Evolutionary conservation across 2,888 invertebrate genomes (phyloP).

Genomic region (Drosophila formosana): DNA sequence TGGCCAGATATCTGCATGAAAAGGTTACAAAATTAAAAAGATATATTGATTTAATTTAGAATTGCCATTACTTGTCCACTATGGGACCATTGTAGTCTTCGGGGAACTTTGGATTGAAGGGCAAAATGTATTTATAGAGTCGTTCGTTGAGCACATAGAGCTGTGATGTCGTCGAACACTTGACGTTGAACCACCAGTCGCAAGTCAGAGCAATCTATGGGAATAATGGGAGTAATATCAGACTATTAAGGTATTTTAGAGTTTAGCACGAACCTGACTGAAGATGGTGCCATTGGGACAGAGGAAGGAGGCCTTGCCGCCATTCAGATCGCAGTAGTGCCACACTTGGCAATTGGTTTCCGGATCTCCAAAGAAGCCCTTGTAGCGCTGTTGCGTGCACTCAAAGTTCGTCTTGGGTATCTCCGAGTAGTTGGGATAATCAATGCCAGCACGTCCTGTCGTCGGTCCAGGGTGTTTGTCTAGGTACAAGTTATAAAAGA

Average conservation of each 20-base stretch:
- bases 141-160: conserved; percentile 95
- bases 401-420: conserved; percentile 92
- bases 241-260: not conserved
- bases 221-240: not conserved
- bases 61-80: conserved; percentile 90
- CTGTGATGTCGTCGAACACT: conserved; percentile 93
- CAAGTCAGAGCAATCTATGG: conserved; percentile 91
- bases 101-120: conserved; percentile 94
- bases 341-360: conserved; percentile 95
- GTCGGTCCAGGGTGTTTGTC: conserved; percentile 86
- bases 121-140: conserved; percentile 94
- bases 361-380: conserved; percentile 95
- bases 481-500: conserved; percentile 29
- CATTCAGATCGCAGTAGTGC: conserved; percentile 96
- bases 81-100: conserved; percentile 95
- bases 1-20: conserved; percentile 89
- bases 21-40: not conserved
- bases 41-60: not conserved
- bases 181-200: conserved; percentile 97
- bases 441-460: conserved; percentile 88
- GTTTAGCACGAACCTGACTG: conserved; percentile 87
- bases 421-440: conserved; percentile 91
- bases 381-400: conserved; percentile 94
- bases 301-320: conserved; percentile 94
- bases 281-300: conserved; percentile 96